These are phyloP conservation scores for Syrista parreyssii DNA, from an alignment of 2,888 invertebrate genomes.

Conservation along the genomic window DNA sequence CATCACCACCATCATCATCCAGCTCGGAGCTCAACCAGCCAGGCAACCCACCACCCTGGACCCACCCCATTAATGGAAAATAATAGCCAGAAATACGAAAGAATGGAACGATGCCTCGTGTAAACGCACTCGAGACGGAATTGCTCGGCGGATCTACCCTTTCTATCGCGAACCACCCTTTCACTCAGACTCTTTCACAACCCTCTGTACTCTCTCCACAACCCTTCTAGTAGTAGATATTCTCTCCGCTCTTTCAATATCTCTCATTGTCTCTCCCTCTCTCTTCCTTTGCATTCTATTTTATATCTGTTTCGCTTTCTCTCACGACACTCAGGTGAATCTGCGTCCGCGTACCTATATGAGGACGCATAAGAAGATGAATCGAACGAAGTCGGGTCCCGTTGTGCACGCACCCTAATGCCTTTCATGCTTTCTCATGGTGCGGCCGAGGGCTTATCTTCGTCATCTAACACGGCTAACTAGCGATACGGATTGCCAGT, in stretches of 20 bases:
- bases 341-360: too few relatives aligned
- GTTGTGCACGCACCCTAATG: too few relatives aligned
- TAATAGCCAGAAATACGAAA: conserved; percentile 36
- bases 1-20: conserved; percentile 4
- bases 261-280: background rate
- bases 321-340: too few relatives aligned
- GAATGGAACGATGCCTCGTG: background rate
- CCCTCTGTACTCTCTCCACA: background rate
- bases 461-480: too few relatives aligned
- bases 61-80: conserved; percentile 31
- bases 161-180: background rate
- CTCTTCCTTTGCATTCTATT: too few relatives aligned
- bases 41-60: too few relatives aligned
- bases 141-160: conserved; percentile 42
- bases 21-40: background rate
- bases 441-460: too few relatives aligned
- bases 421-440: too few relatives aligned
- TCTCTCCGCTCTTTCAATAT: background rate
- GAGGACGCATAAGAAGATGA: too few relatives aligned
- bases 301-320: too few relatives aligned
- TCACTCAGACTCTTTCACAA: background rate
- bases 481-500: too few relatives aligned
- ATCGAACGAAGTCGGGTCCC: too few relatives aligned
- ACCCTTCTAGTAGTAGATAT: background rate
- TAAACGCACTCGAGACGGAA: conserved; percentile 41